Percentiles rank a stretch among this genome's conserved stretches.
phyloP scores from a whole-genome alignment of 2,113 vertebrate species.

The Alectura lathami region DNA sequence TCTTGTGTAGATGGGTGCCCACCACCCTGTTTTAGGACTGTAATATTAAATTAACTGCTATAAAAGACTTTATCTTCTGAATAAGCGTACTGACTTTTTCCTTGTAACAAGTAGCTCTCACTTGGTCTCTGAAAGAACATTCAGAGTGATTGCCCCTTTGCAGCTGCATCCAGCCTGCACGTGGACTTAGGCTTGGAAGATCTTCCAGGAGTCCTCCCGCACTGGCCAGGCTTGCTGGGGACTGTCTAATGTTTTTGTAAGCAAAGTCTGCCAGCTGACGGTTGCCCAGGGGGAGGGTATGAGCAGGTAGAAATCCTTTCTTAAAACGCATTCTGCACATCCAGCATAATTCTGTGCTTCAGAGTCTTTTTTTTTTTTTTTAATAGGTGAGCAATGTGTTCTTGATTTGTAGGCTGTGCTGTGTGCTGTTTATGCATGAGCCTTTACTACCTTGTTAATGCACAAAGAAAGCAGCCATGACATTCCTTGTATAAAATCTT shows the following conservation, averaged over 20 bases:
- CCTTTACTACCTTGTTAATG: slow-evolving; percentile 65
- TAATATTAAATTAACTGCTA: slow-evolving; percentile 72
- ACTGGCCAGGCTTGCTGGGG: not conserved
- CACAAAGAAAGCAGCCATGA: slow-evolving; percentile 66
- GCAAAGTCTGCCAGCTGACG: slow-evolving; percentile 17
- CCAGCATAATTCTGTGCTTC: slow-evolving; percentile 48
- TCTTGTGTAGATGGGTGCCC: slow-evolving; percentile 57
- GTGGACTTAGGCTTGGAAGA: slow-evolving; percentile 21
- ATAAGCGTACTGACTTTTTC: slow-evolving; percentile 54
- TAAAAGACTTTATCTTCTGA: slow-evolving; percentile 76
- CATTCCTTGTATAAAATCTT: slow-evolving; percentile 71
- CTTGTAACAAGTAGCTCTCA: not conserved
- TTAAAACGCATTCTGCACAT: slow-evolving; percentile 40
- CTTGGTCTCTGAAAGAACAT: not conserved
- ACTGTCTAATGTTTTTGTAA: slow-evolving; percentile 29
- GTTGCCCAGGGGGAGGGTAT: slow-evolving; percentile 8
- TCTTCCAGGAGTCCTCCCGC: not conserved
- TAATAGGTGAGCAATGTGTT: slow-evolving; percentile 43
- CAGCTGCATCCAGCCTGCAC: not conserved
- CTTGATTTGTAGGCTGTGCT: slow-evolving; percentile 55
- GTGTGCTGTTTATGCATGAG: slow-evolving; percentile 65
- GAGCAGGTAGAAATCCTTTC: slow-evolving; percentile 25
- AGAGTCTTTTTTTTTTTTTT: slow-evolving; percentile 67
- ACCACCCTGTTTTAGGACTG: slow-evolving; percentile 66
- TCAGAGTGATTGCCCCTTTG: not conserved